Conservation (phyloP, 1,140 invertebrate genomes). For the Bacillus rossius region DNA sequence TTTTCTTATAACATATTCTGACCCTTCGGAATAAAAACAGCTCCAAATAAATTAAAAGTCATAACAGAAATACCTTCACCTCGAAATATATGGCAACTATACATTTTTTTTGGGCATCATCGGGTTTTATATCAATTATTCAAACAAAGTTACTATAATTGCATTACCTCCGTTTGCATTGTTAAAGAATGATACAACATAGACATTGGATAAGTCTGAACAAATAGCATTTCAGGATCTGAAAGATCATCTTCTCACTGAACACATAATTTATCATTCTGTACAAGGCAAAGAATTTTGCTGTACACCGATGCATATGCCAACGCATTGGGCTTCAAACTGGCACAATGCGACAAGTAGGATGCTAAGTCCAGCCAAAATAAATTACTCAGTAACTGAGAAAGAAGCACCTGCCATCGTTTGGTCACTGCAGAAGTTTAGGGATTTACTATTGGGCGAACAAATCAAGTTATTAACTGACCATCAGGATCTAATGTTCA, state of each 20-base stretch:
- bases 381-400: constrained; percentile 42
- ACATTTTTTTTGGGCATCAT: neutral
- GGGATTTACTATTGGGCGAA: constrained; percentile 39
- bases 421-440: constrained; percentile 39
- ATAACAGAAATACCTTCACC: neutral
- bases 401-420: constrained; percentile 44
- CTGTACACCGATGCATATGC: constrained; percentile 30
- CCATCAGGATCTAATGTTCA: constrained; percentile 41
- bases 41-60: neutral
- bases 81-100: neutral
- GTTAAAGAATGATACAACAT: constrained; percentile 24
- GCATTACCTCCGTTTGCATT: constrained; percentile 5
- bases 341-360: constrained; percentile 34
- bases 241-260: constrained; percentile 25
- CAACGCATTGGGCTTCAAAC: constrained; percentile 27
- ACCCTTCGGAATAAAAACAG: neutral
- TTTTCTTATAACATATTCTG: neutral
- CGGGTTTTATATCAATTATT: neutral
- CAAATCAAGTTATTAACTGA: constrained; percentile 46
- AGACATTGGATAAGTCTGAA: constrained; percentile 25
- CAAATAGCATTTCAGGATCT: constrained; percentile 24
- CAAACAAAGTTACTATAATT: neutral
- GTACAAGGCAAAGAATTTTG: constrained; percentile 26
- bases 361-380: constrained; percentile 32
- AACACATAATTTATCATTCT: constrained; percentile 22